Conservation (phyloP, 2,797 vertebrate species). For the Dendrocincla tyrannina region DNA sequence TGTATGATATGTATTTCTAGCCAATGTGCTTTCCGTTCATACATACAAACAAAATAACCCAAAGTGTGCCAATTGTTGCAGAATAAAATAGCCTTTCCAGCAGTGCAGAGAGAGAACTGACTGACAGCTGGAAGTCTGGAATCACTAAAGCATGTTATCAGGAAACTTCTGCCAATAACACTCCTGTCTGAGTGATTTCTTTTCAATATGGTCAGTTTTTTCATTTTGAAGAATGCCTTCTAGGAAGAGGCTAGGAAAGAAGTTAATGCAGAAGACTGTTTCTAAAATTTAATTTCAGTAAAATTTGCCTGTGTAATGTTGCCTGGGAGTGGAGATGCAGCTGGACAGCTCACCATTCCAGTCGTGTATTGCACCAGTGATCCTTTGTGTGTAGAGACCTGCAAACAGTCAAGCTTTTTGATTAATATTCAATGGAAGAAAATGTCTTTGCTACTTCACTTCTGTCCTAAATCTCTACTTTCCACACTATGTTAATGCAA, state of each 20-base stretch:
- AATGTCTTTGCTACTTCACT: neutral
- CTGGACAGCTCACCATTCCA: conserved; percentile 26
- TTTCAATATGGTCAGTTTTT: neutral
- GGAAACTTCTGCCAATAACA: neutral
- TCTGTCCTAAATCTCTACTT: neutral
- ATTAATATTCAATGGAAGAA: neutral
- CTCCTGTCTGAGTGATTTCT: neutral
- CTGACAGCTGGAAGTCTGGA: neutral
- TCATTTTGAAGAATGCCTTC: neutral
- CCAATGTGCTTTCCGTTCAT: neutral
- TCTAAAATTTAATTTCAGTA: neutral
- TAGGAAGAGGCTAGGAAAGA: neutral
- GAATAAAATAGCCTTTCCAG: neutral
- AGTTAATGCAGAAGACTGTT: neutral
- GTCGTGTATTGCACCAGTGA: neutral
- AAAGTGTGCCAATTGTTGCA: neutral
- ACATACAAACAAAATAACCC: neutral
- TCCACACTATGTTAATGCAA: neutral
- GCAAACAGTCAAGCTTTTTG: neutral
- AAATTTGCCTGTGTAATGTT: neutral
- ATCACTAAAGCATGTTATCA: neutral
- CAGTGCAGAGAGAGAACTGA: neutral
- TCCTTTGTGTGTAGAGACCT: neutral
- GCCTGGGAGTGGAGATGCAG: conserved; percentile 22
- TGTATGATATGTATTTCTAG: neutral